phyloP scores from a whole-genome alignment of 1,140 invertebrate genomes.

The Caenorhabditis tropicalis region DNA sequence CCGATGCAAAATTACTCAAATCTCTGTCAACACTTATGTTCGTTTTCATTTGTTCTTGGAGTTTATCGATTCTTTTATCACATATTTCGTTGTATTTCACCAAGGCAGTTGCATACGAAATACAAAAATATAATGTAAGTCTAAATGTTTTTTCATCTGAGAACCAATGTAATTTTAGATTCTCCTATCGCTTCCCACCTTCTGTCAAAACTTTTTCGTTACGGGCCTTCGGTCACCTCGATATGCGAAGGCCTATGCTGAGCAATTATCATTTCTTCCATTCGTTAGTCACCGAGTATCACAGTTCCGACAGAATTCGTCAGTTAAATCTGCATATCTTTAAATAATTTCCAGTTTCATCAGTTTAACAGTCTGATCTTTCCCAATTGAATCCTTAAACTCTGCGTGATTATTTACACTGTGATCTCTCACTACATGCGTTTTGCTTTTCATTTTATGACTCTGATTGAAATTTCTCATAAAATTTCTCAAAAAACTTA shows the following conservation, averaged over 20 bases:
- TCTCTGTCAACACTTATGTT: not conserved
- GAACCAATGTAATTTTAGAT: not conserved
- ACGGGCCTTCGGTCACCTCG: not conserved
- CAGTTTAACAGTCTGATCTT: not conserved
- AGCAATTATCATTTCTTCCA: not conserved
- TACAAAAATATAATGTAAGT: conserved; percentile 1
- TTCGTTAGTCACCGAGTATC: not conserved
- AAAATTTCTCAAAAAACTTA: no score
- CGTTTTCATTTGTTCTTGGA: conserved; percentile 22
- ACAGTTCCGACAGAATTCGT: not conserved
- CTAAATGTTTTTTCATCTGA: not conserved
- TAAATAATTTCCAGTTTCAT: no score
- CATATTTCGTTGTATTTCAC: conserved; percentile 22
- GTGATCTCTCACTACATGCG: no score
- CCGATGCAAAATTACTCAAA: conserved; percentile 7
- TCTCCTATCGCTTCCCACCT: conserved; percentile 1
- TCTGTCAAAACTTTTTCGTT: conserved; percentile 15
- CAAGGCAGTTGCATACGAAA: not conserved
- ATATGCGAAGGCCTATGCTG: not conserved
- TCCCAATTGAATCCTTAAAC: no score
- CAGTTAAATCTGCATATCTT: no score
- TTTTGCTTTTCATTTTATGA: no score
- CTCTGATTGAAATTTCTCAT: no score
- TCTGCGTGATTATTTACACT: no score
- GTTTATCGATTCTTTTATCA: not conserved